Evolutionary conservation across 2,888 invertebrate genomes (phyloP).

Genomic region (Cataglyphis cursor): DNA sequence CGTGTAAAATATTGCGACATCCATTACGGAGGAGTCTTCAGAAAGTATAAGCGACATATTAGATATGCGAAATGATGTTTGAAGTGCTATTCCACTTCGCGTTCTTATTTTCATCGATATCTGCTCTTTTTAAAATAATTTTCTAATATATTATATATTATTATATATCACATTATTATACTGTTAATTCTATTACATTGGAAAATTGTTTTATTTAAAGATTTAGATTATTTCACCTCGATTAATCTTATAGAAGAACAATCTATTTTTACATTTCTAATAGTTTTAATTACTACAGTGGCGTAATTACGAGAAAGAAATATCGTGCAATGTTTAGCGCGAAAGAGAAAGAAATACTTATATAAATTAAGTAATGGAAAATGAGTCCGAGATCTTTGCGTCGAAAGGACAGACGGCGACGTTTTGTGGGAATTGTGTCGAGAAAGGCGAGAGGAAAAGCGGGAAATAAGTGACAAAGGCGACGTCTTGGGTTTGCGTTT

Average conservation of each 20-base stretch:
- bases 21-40: not conserved
- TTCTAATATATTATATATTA: not conserved
- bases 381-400: constrained; percentile 31
- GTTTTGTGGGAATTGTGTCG: constrained; percentile 7
- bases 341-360: constrained; percentile 13
- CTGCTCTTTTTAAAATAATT: not conserved
- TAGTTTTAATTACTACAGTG: constrained; percentile 28
- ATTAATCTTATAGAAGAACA: not conserved
- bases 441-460: not conserved
- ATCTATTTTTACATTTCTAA: not conserved
- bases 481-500: constrained; percentile 29
- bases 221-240: constrained; percentile 19
- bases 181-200: not conserved
- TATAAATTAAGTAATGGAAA: constrained; percentile 44
- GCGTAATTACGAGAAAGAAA: constrained; percentile 31
- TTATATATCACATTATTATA: not conserved
- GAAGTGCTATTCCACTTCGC: not conserved
- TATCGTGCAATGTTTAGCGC: constrained; percentile 25
- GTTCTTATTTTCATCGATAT: not conserved
- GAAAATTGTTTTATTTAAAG: constrained; percentile 4
- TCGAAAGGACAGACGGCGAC: not conserved
- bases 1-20: constrained; percentile 19
- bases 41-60: not conserved
- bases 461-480: constrained; percentile 39
- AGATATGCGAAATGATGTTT: not conserved